These are phyloP conservation scores for Schizopygopsis pylzovi DNA, from an alignment of 2,797 vertebrate species.

Conservation along the genomic window DNA sequence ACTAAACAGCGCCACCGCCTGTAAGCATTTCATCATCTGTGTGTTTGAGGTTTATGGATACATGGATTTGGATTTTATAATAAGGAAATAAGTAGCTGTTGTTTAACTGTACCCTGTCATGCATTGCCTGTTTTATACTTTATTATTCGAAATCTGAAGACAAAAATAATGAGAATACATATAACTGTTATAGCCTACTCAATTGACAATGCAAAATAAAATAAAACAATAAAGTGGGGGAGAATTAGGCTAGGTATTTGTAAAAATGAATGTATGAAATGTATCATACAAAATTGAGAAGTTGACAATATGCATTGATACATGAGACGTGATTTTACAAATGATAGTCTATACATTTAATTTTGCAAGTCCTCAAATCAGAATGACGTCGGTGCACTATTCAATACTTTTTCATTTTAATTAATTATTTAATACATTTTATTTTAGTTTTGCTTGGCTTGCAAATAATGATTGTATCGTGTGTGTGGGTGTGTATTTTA, in stretches of 20 bases:
- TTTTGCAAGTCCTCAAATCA: background rate
- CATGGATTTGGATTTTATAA: background rate
- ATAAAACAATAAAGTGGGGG: background rate
- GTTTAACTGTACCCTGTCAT: background rate
- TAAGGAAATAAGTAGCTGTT: background rate
- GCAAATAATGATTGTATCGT: background rate
- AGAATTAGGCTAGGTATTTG: background rate
- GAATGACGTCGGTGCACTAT: background rate
- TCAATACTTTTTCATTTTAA: background rate
- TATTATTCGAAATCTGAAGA: background rate
- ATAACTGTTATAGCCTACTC: background rate
- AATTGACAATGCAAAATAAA: background rate
- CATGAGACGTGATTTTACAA: background rate
- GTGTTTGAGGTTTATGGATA: background rate
- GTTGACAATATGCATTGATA: background rate
- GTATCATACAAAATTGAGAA: background rate
- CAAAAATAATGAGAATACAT: background rate
- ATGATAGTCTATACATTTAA: background rate
- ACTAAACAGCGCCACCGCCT: conserved; percentile 37
- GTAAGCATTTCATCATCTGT: background rate
- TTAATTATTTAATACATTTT: background rate
- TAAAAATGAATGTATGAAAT: background rate
- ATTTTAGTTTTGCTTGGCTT: background rate
- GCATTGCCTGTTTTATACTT: background rate
- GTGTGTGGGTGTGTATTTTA: background rate